These are phyloP conservation scores for Tineola bisselliella DNA, from an alignment of 2,888 invertebrate species.

Conservation along the genomic window DNA sequence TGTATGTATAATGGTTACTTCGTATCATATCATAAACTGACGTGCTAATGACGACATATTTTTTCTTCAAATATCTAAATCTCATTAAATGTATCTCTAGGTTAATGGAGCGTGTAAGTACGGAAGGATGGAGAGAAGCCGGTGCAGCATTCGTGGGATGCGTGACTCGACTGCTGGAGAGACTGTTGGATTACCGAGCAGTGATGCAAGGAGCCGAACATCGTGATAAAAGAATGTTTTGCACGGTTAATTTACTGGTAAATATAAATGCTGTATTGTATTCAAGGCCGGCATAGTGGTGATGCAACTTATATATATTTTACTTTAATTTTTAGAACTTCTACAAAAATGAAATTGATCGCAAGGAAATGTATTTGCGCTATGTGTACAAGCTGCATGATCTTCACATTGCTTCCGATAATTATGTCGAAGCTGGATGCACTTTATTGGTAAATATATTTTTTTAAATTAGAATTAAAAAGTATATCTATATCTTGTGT, in stretches of 20 bases:
- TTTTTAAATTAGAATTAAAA: too few species aligned
- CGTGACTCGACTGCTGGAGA: conserved; percentile 86
- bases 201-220: conserved; percentile 97
- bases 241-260: conserved; percentile 92
- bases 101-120: conserved; percentile 84
- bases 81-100: too few species aligned
- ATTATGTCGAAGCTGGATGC: conserved; percentile 94
- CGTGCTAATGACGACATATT: too few species aligned
- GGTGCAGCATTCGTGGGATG: conserved; percentile 93
- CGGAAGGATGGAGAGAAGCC: conserved; percentile 90
- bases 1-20: too few species aligned
- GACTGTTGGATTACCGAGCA: conserved; percentile 91
- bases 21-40: too few species aligned
- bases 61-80: too few species aligned
- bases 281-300: too few species aligned
- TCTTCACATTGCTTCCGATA: conserved; percentile 89
- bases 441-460: conserved; percentile 74
- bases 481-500: too few species aligned
- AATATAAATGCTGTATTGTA: not conserved
- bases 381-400: conserved; percentile 96
- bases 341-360: conserved; percentile 94
- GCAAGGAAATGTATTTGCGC: conserved; percentile 93
- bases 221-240: conserved; percentile 94
- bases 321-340: conserved; percentile 78
- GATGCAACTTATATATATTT: too few species aligned